Conservation (phyloP, 2,113 vertebrate species). For the Sinocyclocheilus anshuiensis region DNA sequence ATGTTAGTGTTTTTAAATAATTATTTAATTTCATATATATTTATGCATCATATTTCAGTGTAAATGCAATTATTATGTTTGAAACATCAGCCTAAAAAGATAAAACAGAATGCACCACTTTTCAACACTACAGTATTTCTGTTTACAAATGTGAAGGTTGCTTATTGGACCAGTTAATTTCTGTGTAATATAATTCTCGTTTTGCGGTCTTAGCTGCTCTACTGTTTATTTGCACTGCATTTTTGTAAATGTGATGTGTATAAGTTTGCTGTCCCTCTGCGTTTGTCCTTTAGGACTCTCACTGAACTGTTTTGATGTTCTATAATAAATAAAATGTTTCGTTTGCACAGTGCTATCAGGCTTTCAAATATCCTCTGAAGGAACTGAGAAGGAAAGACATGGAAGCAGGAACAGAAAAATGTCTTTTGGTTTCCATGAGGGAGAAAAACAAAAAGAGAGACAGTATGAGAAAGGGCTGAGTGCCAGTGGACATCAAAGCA, state of each 20-base stretch:
- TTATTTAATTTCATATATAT: too few relatives aligned
- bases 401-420: background rate
- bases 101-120: too few relatives aligned
- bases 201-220: background rate
- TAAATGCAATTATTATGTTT: too few relatives aligned
- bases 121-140: background rate
- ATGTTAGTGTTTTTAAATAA: too few relatives aligned
- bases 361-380: conserved; percentile 36
- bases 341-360: background rate
- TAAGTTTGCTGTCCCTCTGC: background rate
- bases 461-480: background rate
- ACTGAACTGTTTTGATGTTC: conserved; percentile 26
- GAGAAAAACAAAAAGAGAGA: background rate
- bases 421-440: conserved; percentile 7
- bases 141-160: background rate
- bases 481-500: conserved; percentile 26
- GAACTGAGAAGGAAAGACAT: background rate
- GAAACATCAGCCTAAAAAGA: too few relatives aligned
- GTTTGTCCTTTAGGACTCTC: conserved; percentile 27
- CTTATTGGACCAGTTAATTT: background rate
- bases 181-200: background rate
- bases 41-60: too few relatives aligned
- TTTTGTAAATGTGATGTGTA: background rate
- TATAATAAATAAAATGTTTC: conserved; percentile 33
- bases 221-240: background rate